Percentiles rank a stretch among this genome's conserved stretches.
Conservation (phyloP, 1,140 invertebrate species). For the Drosophila carrolli region DNA sequence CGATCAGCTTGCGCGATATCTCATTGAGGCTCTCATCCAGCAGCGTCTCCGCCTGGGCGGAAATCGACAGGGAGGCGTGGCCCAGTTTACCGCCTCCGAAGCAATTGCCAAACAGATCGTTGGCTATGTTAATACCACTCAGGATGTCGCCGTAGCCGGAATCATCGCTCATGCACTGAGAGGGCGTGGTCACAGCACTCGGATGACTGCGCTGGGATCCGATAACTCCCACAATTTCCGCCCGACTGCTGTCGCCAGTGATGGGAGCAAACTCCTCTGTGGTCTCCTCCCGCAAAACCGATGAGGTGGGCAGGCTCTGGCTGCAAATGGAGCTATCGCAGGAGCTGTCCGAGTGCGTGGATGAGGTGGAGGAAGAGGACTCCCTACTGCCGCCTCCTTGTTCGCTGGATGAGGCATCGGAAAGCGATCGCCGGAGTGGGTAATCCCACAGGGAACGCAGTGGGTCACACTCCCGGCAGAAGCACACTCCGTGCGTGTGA, state of each 20-base stretch:
- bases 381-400: conserved; percentile 46
- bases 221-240: conserved; percentile 82
- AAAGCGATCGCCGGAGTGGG: conserved; percentile 74
- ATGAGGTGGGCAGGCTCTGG: conserved; percentile 23
- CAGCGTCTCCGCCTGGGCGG: conserved; percentile 64
- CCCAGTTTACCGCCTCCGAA: conserved; percentile 33
- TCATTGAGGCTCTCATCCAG: conserved; percentile 80
- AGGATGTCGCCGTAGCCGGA: conserved; percentile 81
- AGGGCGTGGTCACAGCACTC: conserved; percentile 29
- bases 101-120: conserved; percentile 77
- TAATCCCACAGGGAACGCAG: conserved; percentile 90
- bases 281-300: conserved; percentile 33
- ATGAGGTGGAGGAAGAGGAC: conserved; percentile 59
- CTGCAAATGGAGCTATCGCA: conserved; percentile 70
- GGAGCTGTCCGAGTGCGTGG: conserved; percentile 66
- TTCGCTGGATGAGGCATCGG: conserved; percentile 72
- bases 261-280: conserved; percentile 69
- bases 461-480: conserved; percentile 92
- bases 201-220: conserved; percentile 72
- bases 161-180: conserved; percentile 75
- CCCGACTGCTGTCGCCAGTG: conserved; percentile 67
- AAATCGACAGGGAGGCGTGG: conserved; percentile 15
- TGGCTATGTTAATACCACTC: conserved; percentile 79
- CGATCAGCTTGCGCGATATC: conserved; percentile 82
- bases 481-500: conserved; percentile 86